Evolutionary conservation across 2,888 invertebrate species (phyloP).

Genomic region (Tenthredo distinguenda): DNA sequence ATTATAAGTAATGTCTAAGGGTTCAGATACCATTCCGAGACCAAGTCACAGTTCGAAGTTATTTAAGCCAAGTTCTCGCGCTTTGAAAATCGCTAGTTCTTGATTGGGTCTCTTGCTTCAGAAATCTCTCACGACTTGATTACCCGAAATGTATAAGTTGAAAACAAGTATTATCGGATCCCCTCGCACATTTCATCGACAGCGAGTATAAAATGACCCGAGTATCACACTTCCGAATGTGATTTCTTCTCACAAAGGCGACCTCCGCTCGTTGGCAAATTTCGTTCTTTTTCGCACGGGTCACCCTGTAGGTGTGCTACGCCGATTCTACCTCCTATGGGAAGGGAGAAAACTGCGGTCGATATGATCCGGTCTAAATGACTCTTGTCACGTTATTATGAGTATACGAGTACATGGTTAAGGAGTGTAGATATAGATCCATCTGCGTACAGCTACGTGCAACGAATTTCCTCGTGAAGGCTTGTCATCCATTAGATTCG

Average conservation of each 20-base stretch:
- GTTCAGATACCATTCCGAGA: not conserved
- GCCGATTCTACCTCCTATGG: not conserved
- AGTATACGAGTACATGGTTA: constrained; percentile 12
- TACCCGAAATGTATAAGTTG: not conserved
- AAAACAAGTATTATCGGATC: not conserved
- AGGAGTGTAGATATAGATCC: constrained; percentile 6
- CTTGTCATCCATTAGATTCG: constrained; percentile 23
- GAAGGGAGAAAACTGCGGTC: constrained; percentile 14
- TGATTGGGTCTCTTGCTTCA: not conserved
- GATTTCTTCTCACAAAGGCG: not conserved
- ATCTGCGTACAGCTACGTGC: constrained; percentile 2
- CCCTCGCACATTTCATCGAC: not conserved
- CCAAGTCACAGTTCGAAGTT: not conserved
- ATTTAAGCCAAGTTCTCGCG: not conserved
- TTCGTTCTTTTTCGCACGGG: not conserved
- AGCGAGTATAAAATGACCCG: not conserved
- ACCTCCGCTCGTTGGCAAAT: not conserved
- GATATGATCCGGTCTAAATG: constrained; percentile 47
- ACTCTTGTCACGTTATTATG: constrained; percentile 39
- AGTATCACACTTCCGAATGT: not conserved
- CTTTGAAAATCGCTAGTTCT: not conserved
- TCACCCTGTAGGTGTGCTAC: constrained; percentile 20
- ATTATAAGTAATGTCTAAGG: not conserved
- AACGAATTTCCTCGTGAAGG: not conserved
- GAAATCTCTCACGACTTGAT: not conserved